Conservation (phyloP, 2,888 invertebrate species). For the Scaptomyza flava region DNA sequence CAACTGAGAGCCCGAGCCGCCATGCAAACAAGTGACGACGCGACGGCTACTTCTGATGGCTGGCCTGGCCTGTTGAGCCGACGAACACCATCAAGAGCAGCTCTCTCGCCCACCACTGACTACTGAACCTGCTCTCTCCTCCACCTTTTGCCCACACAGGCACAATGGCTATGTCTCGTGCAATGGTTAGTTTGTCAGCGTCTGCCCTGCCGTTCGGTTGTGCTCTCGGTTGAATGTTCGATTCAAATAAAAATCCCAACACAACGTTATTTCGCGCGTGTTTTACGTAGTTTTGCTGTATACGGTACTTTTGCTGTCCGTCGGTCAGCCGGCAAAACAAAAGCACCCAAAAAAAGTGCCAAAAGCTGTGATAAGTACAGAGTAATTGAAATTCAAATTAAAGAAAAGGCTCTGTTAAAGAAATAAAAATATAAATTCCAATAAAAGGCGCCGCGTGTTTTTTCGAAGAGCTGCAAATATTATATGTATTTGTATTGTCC, state of each 20-base stretch:
- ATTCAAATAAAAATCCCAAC: conserved; percentile 12
- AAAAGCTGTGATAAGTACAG: conserved; percentile 22
- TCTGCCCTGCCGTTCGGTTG: conserved; percentile 66
- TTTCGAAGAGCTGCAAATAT: conserved; percentile 22
- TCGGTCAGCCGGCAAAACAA: conserved; percentile 51
- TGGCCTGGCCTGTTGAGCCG: conserved; percentile 16
- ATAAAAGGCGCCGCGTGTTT: conserved; percentile 21
- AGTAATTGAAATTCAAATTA: conserved; percentile 35
- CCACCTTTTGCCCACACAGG: conserved; percentile 19
- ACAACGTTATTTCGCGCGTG: conserved; percentile 52
- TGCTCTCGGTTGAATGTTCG: conserved; percentile 59
- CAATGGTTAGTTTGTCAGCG: conserved; percentile 65
- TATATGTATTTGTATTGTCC: conserved; percentile 19
- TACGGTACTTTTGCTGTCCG: conserved; percentile 49
- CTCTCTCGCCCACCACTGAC: conserved; percentile 26
- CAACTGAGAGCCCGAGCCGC: conserved; percentile 32
- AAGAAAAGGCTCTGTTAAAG: conserved; percentile 29
- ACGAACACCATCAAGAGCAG: conserved; percentile 7
- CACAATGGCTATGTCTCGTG: conserved; percentile 18
- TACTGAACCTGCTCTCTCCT: conserved; percentile 35
- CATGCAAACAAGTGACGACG: conserved; percentile 58
- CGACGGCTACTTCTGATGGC: conserved; percentile 32
- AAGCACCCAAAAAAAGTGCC: conserved; percentile 5
- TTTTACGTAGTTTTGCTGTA: conserved; percentile 50
- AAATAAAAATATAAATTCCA: conserved; percentile 7